These are phyloP conservation scores for Coccyzus lansbergi DNA, from an alignment of 2,797 vertebrate genomes.

Conservation along the genomic window DNA sequence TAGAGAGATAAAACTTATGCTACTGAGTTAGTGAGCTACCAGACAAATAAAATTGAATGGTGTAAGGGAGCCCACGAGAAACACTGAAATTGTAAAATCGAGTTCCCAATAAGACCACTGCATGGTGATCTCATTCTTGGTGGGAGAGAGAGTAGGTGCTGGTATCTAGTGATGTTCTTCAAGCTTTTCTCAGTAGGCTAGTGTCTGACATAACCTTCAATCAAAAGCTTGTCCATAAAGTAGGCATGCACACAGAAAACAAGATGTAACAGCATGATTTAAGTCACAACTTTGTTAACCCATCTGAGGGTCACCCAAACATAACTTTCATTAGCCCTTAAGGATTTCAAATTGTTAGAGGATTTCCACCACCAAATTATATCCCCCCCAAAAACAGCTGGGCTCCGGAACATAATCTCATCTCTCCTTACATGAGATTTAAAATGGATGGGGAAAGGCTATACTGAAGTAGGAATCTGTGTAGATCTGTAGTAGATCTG, in stretches of 20 bases:
- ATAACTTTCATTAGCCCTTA: background rate
- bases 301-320: background rate
- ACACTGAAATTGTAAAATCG: background rate
- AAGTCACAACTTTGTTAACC: background rate
- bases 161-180: background rate
- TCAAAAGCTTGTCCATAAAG: background rate
- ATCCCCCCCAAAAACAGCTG: background rate
- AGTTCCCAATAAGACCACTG: background rate
- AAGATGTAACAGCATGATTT: background rate
- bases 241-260: rapidly evolving
- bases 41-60: background rate
- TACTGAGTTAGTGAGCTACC: background rate
- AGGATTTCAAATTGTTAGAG: background rate
- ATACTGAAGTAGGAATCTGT: background rate
- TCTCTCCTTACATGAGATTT: background rate
- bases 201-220: background rate
- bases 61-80: background rate
- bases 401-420: background rate
- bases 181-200: background rate
- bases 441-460: background rate
- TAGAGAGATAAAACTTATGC: background rate
- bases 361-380: background rate
- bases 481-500: too few relatives aligned
- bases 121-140: background rate
- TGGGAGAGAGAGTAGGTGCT: background rate